These are phyloP conservation scores for Micronycteris hirsuta DNA, from an alignment of 2,113 vertebrate species.

Conservation along the genomic window DNA sequence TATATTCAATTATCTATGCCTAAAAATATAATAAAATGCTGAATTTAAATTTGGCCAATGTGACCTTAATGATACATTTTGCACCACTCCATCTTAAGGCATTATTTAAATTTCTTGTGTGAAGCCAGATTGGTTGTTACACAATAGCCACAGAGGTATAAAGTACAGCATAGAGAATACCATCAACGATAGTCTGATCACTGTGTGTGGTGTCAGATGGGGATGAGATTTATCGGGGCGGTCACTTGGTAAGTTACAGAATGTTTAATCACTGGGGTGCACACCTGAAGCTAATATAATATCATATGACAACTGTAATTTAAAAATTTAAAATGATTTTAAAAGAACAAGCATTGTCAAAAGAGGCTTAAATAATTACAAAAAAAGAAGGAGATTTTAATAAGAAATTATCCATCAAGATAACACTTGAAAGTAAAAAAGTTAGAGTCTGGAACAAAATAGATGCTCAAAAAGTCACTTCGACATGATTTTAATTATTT, in stretches of 20 bases:
- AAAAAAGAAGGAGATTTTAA: background rate
- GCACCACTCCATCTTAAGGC: background rate
- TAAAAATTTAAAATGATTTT: too few species aligned
- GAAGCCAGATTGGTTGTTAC: background rate
- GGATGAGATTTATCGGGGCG: too few species aligned
- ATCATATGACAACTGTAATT: too few species aligned
- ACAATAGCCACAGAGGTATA: too few species aligned
- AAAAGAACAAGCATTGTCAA: background rate
- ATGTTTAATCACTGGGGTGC: too few species aligned
- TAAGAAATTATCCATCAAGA: background rate
- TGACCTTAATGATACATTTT: background rate
- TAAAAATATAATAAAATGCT: constrained; percentile 4
- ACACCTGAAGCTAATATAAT: too few species aligned
- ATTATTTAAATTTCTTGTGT: background rate
- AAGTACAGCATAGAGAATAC: too few species aligned
- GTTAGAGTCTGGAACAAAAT: background rate
- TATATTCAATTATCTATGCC: constrained; percentile 3
- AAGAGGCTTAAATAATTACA: background rate
- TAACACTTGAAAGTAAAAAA: background rate
- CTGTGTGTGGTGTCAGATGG: too few species aligned
- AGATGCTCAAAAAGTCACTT: background rate
- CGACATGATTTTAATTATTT: background rate
- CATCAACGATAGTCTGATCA: too few species aligned
- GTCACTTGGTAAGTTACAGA: too few species aligned
- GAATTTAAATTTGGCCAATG: background rate